phyloP scores from a whole-genome alignment of 2,888 invertebrate species.

The Athetis lepigone region DNA sequence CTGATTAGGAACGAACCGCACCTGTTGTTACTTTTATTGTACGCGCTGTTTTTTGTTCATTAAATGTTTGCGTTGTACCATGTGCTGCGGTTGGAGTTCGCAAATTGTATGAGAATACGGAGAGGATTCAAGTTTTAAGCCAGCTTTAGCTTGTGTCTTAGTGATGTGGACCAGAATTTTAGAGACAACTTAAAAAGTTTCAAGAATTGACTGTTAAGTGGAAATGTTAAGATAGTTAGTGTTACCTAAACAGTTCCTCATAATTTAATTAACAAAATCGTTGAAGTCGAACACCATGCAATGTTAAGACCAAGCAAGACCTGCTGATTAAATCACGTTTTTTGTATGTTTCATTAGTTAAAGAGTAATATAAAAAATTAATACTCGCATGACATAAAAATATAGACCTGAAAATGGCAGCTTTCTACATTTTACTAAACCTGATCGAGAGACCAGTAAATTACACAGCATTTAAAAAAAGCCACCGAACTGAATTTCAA shows the following conservation, averaged over 20 bases:
- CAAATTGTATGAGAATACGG: background rate
- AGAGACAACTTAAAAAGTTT: background rate
- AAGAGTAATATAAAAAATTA: no score
- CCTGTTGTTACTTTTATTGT: constrained; percentile 71
- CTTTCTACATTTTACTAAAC: no score
- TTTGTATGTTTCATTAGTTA: no score
- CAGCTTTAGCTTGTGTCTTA: background rate
- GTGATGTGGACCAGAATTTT: background rate
- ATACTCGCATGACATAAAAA: no score
- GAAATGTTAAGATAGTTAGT: no score
- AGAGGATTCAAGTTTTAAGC: background rate
- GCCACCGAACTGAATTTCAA: background rate
- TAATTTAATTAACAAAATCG: no score
- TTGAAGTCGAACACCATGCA: no score
- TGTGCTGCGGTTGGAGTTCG: constrained; percentile 46
- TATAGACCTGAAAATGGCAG: no score
- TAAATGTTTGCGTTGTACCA: constrained; percentile 61
- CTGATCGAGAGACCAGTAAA: constrained; percentile 5
- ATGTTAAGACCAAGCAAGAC: no score
- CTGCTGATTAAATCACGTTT: no score
- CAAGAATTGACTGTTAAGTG: no score
- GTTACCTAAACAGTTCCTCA: no score
- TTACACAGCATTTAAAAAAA: background rate
- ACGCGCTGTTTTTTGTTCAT: constrained; percentile 63
- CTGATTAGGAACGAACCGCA: constrained; percentile 76